Percentiles rank a stretch among this genome's conserved stretches.
These are phyloP conservation scores for Eilema caniola DNA, from an alignment of 2,888 invertebrate species.

Conservation along the genomic window DNA sequence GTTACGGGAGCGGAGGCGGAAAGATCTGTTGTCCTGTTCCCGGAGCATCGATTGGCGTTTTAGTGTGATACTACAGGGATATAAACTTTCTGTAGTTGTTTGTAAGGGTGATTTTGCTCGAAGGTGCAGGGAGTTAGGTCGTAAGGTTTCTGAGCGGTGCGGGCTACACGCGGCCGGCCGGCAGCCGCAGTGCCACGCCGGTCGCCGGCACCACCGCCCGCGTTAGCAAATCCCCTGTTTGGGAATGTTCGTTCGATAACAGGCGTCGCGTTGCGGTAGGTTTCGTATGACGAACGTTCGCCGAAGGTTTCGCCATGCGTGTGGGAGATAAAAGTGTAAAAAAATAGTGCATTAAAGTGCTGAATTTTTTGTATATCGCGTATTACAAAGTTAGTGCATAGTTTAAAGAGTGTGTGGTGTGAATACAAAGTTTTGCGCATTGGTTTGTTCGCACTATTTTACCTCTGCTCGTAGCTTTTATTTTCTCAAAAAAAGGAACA, in stretches of 20 bases:
- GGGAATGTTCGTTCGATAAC: conserved; percentile 65
- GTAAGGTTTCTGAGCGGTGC: conserved; percentile 65
- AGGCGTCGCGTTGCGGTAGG: conserved; percentile 77
- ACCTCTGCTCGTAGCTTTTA: conserved; percentile 29
- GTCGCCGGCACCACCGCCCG: conserved; percentile 74
- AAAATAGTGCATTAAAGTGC: conserved; percentile 48
- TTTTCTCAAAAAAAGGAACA: conserved; percentile 27
- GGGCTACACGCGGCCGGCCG: conserved; percentile 77
- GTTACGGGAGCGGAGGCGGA: conserved; percentile 80
- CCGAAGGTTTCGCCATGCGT: conserved; percentile 50
- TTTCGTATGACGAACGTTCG: conserved; percentile 66
- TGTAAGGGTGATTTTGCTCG: conserved; percentile 54
- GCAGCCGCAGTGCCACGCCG: conserved; percentile 83
- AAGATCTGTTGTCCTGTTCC: conserved; percentile 83
- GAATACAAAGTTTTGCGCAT: conserved; percentile 59
- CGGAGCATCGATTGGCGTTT: conserved; percentile 83
- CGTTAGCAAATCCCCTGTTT: conserved; percentile 54
- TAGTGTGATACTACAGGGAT: conserved; percentile 39
- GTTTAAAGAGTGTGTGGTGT: conserved; percentile 55
- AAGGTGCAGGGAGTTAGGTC: conserved; percentile 62
- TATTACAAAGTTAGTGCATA: conserved; percentile 39
- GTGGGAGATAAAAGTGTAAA: conserved; percentile 48
- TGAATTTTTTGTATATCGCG: conserved; percentile 53
- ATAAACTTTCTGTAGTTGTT: conserved; percentile 43
- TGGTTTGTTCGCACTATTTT: conserved; percentile 53